phyloP scores from a whole-genome alignment of 2,797 vertebrate genomes.

The Orientallactaga sibirica region DNA sequence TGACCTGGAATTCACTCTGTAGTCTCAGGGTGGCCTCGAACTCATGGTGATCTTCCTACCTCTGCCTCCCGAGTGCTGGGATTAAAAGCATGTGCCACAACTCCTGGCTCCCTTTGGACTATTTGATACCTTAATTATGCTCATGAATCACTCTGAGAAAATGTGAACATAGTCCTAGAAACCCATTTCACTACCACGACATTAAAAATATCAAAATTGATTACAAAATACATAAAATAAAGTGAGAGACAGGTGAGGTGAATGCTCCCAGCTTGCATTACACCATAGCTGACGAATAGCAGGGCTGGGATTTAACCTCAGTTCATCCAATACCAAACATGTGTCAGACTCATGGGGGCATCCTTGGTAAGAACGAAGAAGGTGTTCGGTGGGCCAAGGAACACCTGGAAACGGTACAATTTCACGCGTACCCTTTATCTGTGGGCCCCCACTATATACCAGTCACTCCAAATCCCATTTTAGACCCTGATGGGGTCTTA shows the following conservation, averaged over 20 bases:
- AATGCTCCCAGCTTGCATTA: neutral
- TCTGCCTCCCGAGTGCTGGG: no score
- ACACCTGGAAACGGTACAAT: neutral
- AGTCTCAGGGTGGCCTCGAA: no score
- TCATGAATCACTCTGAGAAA: neutral
- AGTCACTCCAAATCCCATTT: slow-evolving; percentile 6
- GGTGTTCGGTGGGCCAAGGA: no score
- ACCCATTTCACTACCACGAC: neutral
- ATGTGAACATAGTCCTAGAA: slow-evolving; percentile 10
- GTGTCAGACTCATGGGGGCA: neutral
- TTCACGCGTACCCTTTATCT: neutral
- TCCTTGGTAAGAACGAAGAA: neutral
- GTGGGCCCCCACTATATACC: neutral
- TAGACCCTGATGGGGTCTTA: slow-evolving; percentile 19
- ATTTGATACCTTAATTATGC: neutral
- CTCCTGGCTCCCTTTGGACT: neutral
- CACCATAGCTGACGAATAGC: neutral
- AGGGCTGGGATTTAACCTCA: neutral
- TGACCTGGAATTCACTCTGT: no score
- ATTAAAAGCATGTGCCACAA: no score
- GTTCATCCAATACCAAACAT: neutral
- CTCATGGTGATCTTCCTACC: no score
- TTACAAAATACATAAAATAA: slow-evolving; percentile 16
- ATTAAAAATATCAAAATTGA: slow-evolving; percentile 36
- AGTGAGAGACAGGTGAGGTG: neutral